These are phyloP conservation scores for Stigmatopora argus DNA, from an alignment of 2,113 vertebrate species.

Conservation along the genomic window DNA sequence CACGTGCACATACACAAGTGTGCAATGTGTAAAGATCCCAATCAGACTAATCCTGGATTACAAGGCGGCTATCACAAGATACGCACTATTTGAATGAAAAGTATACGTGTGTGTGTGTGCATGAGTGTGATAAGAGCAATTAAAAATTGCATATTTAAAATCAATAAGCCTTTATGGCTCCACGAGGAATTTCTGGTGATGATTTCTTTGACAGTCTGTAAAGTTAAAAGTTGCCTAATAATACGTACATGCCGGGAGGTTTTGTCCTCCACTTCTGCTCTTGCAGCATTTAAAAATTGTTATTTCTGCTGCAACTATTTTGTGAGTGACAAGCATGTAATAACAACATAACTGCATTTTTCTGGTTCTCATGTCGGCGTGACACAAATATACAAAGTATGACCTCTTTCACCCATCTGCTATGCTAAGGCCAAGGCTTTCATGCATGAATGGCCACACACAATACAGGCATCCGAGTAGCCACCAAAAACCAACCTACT, in stretches of 20 bases:
- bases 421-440: slow-evolving; percentile 29
- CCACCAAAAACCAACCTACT: slow-evolving; percentile 24
- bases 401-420: slow-evolving; percentile 34
- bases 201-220: not conserved
- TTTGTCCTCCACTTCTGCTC: not conserved
- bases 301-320: slow-evolving; percentile 22
- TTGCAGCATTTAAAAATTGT: slow-evolving; percentile 37
- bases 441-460: slow-evolving; percentile 50
- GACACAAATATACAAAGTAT: slow-evolving; percentile 14
- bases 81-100: slow-evolving; percentile 10
- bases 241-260: not conserved
- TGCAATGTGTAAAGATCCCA: slow-evolving; percentile 32
- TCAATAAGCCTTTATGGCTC: not conserved
- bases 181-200: not conserved
- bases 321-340: slow-evolving; percentile 19
- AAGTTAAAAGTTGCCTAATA: not conserved
- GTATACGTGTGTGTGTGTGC: not conserved
- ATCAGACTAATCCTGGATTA: slow-evolving; percentile 57
- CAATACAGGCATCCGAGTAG: slow-evolving; percentile 30
- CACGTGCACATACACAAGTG: slow-evolving; percentile 11
- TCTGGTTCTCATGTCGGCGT: slow-evolving; percentile 9
- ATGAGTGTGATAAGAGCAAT: not conserved
- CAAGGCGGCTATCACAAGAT: slow-evolving; percentile 16
- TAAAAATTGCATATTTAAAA: not conserved
- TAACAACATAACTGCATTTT: slow-evolving; percentile 10